These are phyloP conservation scores for Zaprionus inermis DNA, from an alignment of 1,140 invertebrate genomes.

Conservation along the genomic window DNA sequence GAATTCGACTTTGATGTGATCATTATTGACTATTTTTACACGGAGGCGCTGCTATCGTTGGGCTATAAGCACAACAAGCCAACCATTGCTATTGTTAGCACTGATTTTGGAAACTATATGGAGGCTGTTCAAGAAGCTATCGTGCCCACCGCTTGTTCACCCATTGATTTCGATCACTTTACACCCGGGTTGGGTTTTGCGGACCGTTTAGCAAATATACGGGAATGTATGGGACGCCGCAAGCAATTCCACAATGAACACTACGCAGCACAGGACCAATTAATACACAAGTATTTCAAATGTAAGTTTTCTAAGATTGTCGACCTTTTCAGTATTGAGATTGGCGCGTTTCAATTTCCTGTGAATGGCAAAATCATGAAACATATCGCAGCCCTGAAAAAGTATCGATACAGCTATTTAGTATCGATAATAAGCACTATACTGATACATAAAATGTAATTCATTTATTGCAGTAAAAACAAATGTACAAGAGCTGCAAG, in stretches of 20 bases:
- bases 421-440: background rate
- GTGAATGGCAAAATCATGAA: conserved; percentile 16
- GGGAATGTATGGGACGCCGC: conserved; percentile 50
- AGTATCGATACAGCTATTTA: background rate
- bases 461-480: conserved; percentile 44
- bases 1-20: conserved; percentile 85
- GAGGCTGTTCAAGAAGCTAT: conserved; percentile 65
- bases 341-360: conserved; percentile 2
- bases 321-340: background rate
- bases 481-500: conserved; percentile 84
- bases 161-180: conserved; percentile 57
- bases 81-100: conserved; percentile 79
- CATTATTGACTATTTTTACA: conserved; percentile 84
- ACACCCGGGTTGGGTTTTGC: conserved; percentile 40
- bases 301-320: conserved; percentile 36
- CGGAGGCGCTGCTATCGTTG: conserved; percentile 84
- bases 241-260: conserved; percentile 63
- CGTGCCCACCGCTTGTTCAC: conserved; percentile 72
- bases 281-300: conserved; percentile 73
- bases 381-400: background rate
- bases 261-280: conserved; percentile 59
- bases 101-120: conserved; percentile 77
- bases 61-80: conserved; percentile 82
- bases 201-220: conserved; percentile 56
- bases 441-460: background rate